These are phyloP conservation scores for Leptinotarsa juncta DNA, from an alignment of 2,888 invertebrate genomes.

Conservation along the genomic window DNA sequence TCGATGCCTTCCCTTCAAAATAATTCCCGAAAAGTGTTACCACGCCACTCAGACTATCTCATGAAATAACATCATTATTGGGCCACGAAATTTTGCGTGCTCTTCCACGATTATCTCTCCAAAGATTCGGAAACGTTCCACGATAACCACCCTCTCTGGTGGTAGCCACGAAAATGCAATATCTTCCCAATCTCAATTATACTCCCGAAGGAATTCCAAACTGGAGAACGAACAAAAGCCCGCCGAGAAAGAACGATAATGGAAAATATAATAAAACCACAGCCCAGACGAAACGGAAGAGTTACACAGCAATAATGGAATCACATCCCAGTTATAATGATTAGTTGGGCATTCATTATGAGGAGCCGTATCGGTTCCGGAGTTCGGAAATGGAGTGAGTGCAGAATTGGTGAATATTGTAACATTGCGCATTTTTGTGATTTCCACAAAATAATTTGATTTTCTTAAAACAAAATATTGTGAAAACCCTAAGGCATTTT, in stretches of 20 bases:
- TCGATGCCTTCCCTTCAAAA: no score
- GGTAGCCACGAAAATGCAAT: constrained; percentile 8
- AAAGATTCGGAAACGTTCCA: background rate
- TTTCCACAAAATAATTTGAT: no score
- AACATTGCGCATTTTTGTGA: no score
- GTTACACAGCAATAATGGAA: constrained; percentile 3
- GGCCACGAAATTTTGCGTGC: background rate
- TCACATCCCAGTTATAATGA: constrained; percentile 4
- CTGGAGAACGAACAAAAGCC: background rate
- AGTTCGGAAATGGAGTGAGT: no score
- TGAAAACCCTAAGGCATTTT: no score
- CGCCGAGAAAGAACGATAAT: background rate
- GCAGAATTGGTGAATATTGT: no score
- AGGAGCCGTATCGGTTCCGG: background rate
- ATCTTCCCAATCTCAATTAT: constrained; percentile 13
- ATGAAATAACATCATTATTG: constrained; percentile 5
- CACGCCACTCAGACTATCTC: background rate
- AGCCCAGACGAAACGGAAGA: background rate
- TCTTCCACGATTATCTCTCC: background rate
- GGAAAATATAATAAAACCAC: constrained; percentile 10
- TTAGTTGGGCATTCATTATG: background rate
- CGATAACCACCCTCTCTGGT: background rate
- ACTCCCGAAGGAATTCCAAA: background rate
- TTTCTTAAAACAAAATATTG: no score
- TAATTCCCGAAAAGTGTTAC: no score